A percentile compares a stretch with the other conserved stretches of the same genome.
These are phyloP conservation scores for Drosophila maculinotata DNA, from an alignment of 2,888 invertebrate genomes.

Conservation along the genomic window DNA sequence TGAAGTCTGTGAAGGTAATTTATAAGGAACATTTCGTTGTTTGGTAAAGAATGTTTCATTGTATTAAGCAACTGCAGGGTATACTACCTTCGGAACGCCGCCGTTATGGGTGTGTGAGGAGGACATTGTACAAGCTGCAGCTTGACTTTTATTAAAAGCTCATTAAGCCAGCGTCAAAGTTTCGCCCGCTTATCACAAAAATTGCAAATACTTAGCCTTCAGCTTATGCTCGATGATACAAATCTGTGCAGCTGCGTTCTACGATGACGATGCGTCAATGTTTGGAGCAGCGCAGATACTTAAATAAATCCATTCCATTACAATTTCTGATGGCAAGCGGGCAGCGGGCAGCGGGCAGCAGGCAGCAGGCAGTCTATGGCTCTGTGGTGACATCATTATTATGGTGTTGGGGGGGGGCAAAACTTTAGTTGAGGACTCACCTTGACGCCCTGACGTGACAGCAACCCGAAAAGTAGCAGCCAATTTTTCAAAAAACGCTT, in stretches of 20 bases:
- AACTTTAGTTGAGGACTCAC: constrained; percentile 44
- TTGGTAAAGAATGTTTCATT: too few species aligned
- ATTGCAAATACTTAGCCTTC: constrained; percentile 38
- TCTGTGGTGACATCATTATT: constrained; percentile 76
- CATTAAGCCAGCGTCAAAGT: constrained; percentile 71
- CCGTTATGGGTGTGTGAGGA: constrained; percentile 16
- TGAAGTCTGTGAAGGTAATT: too few species aligned
- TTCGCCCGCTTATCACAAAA: constrained; percentile 51
- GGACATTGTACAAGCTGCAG: constrained; percentile 45
- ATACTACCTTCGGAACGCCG: constrained; percentile 1
- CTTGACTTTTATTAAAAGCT: constrained; percentile 81
- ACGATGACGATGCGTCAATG: constrained; percentile 47
- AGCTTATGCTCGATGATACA: constrained; percentile 2
- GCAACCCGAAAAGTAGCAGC: constrained; percentile 67
- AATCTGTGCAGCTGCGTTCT: constrained; percentile 61
- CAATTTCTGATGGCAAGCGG: constrained; percentile 17
- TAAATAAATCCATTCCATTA: constrained; percentile 70
- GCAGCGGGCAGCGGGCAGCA: neutral
- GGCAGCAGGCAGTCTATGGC: constrained; percentile 2
- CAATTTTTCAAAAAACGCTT: constrained; percentile 75
- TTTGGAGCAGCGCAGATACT: constrained; percentile 50
- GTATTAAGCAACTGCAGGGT: too few species aligned
- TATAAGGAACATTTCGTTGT: too few species aligned
- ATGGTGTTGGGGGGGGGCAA: constrained; percentile 37
- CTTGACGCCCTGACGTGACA: constrained; percentile 49